Evolutionary conservation across 2,888 invertebrate species (phyloP).

Genomic region (Thecocarcelia acutangulata): DNA sequence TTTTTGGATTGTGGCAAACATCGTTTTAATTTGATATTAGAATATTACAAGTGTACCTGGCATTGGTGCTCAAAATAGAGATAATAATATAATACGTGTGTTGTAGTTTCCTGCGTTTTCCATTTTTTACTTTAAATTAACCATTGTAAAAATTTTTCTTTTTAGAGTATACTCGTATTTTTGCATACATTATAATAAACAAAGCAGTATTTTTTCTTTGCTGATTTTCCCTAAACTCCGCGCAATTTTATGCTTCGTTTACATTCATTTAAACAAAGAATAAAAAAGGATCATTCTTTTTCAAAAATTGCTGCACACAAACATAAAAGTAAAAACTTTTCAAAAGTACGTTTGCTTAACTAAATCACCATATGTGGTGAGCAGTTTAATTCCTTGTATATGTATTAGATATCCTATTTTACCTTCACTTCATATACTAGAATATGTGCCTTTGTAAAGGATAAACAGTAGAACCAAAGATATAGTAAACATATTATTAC

Average conservation of each 20-base stretch:
- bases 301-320: not conserved
- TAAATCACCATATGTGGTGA: no score
- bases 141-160: not conserved
- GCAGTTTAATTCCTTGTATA: no score
- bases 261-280: not conserved
- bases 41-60: not conserved
- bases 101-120: not conserved
- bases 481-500: no score
- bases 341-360: no score
- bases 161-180: conserved; percentile 1
- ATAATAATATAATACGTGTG: not conserved
- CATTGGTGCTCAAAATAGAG: conserved; percentile 20
- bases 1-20: no score
- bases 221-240: conserved; percentile 46
- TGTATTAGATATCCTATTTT: no score
- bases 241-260: conserved; percentile 57
- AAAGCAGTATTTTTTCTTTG: conserved; percentile 35
- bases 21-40: not conserved
- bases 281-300: no score
- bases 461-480: no score
- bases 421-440: no score
- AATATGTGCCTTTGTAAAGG: no score
- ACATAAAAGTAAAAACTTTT: not conserved
- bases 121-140: not conserved
- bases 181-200: not conserved